Evolutionary conservation across 2,797 vertebrate genomes (phyloP).

Genomic region (Tiaroga cobitis): DNA sequence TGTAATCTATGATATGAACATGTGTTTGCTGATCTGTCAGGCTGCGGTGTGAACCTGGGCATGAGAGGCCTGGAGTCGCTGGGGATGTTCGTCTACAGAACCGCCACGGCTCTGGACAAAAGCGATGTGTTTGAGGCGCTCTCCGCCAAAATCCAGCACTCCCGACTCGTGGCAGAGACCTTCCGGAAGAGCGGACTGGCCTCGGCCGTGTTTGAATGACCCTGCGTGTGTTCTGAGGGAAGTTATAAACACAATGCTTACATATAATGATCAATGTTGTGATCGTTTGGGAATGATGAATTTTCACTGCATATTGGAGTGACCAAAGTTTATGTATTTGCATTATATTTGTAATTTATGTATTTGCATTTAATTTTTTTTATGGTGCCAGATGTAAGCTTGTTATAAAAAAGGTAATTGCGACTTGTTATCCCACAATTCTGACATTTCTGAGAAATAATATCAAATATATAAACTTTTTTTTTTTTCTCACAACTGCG

Average conservation of each 20-base stretch:
- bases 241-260: background rate
- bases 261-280: slow-evolving; percentile 3
- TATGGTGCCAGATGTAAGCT: background rate
- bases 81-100: slow-evolving; percentile 80
- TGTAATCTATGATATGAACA: background rate
- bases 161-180: slow-evolving; percentile 78
- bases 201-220: slow-evolving; percentile 76
- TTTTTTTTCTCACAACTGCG: background rate
- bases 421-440: background rate
- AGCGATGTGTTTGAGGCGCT: slow-evolving; percentile 80
- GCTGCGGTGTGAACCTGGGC: slow-evolving; percentile 83
- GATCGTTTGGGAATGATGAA: background rate
- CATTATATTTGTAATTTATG: background rate
- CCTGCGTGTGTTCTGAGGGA: background rate
- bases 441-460: too few relatives aligned
- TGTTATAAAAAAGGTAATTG: background rate
- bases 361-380: background rate
- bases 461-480: too few relatives aligned
- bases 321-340: slow-evolving; percentile 32
- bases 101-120: slow-evolving; percentile 80
- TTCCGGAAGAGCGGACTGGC: slow-evolving; percentile 80
- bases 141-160: slow-evolving; percentile 80
- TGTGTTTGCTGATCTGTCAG: slow-evolving; percentile 58
- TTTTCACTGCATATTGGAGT: slow-evolving; percentile 5
- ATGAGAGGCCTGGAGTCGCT: slow-evolving; percentile 80